Percentiles rank a stretch among this genome's conserved stretches.
These are phyloP conservation scores for Gastrophysa polygoni DNA, from an alignment of 2,888 invertebrate species.

Conservation along the genomic window DNA sequence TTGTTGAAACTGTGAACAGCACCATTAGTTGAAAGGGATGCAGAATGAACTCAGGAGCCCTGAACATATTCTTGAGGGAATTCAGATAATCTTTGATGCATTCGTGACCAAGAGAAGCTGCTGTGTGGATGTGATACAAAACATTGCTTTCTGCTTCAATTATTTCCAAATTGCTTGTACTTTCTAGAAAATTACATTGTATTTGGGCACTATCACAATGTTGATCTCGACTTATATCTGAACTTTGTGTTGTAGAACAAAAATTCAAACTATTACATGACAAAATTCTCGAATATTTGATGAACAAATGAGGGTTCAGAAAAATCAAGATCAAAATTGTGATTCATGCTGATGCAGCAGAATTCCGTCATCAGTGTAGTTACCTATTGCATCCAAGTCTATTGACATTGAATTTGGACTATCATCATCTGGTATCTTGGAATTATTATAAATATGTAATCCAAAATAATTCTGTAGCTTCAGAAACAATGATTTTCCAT, in stretches of 20 bases:
- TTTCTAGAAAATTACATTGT: conserved; percentile 51
- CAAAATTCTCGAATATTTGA: too few relatives aligned
- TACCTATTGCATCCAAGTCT: conserved; percentile 51
- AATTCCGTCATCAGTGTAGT: too few relatives aligned
- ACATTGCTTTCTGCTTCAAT: conserved; percentile 67
- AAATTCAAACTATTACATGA: too few relatives aligned
- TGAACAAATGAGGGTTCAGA: too few relatives aligned
- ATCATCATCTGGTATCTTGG: conserved; percentile 33
- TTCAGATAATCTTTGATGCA: conserved; percentile 59
- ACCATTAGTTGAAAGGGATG: conserved; percentile 70
- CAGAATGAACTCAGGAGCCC: conserved; percentile 65
- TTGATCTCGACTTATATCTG: too few relatives aligned
- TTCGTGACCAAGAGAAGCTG: conserved; percentile 56
- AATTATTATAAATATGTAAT: conserved; percentile 47
- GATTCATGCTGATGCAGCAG: too few relatives aligned
- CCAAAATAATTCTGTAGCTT: conserved; percentile 54
- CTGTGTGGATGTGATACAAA: conserved; percentile 63
- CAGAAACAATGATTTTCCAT: conserved; percentile 50
- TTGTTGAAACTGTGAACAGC: conserved; percentile 61
- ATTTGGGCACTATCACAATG: conserved; percentile 6
- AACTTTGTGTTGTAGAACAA: too few relatives aligned
- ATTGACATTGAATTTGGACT: conserved; percentile 44
- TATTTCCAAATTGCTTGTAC: conserved; percentile 60
- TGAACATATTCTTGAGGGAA: conserved; percentile 60
- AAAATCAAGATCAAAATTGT: too few relatives aligned